Evolutionary conservation across 2,113 vertebrate genomes (phyloP).

Genomic region (Salvelinus namaycush): DNA sequence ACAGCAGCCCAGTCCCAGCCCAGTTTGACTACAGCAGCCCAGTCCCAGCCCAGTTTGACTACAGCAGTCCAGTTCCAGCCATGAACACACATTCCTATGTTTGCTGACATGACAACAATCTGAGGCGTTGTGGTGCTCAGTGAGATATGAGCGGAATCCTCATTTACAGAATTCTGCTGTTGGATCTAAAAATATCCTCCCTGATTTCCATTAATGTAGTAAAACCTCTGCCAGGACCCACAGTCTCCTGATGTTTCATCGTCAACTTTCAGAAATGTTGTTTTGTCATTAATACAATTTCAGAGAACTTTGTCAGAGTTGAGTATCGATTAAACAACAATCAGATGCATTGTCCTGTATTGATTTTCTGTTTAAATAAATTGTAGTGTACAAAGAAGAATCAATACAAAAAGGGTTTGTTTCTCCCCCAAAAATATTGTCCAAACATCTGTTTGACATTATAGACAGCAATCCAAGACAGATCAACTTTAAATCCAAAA

Average conservation of each 20-base stretch:
- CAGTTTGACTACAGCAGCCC: too few species aligned
- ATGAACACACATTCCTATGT: not conserved
- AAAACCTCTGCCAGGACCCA: not conserved
- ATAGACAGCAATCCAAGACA: conserved; percentile 39
- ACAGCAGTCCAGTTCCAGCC: too few species aligned
- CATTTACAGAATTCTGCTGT: conserved; percentile 29
- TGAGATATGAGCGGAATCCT: conserved; percentile 54
- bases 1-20: too few species aligned
- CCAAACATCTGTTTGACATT: conserved; percentile 36
- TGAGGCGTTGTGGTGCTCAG: conserved; percentile 34
- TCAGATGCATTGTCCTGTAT: conserved; percentile 46
- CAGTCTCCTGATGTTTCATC: not conserved
- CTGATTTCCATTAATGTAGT: conserved; percentile 34
- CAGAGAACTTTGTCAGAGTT: conserved; percentile 46
- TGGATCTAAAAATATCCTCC: conserved; percentile 35
- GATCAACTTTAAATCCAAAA: conserved; percentile 42
- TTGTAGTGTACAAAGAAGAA: conserved; percentile 35
- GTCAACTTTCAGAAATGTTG: conserved; percentile 23
- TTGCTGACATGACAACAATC: not conserved
- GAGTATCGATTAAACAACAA: conserved; percentile 58
- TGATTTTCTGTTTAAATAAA: conserved; percentile 53
- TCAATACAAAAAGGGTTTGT: conserved; percentile 58
- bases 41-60: too few species aligned
- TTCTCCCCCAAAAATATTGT: conserved; percentile 42
- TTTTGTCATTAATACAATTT: conserved; percentile 45